Evolutionary conservation across 1,140 invertebrate species (phyloP), one percentile per base, ranked within the genome.

Genomic region (Drosophila ogumai): DNA sequence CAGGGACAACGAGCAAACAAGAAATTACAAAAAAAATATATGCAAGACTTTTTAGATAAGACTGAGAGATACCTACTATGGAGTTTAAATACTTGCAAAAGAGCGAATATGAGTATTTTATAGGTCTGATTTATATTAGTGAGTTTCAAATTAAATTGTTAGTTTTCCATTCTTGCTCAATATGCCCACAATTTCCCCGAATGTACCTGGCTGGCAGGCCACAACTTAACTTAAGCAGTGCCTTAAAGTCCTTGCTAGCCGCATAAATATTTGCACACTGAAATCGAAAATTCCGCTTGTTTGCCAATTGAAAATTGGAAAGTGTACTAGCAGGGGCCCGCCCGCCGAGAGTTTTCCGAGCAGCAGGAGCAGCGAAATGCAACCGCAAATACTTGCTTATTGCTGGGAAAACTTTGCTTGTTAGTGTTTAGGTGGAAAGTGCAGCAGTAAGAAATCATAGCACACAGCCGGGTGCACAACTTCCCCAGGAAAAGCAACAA

Each of bases 361-460:
- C 60, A 47, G 46, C 31, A 19, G 47, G 15, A 47, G 69, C 43
- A 46, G 56, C 67, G 73, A 81, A 77, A 65, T 67, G 74, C 75
- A 79, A 79, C 80, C 80, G 64, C 80, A 82, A 82, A 82, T 82
- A 79, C 80, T 82, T 82, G 80, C 75, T 82, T 82, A 79, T 69
- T 79, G 80, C 80, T 75, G 50, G 56, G 32, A 69, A 82, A 82
- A 82, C 58, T 82, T 82, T 82, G 80, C 80, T 79, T 82, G 80
- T 82, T 82, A 82, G 80, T 82, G 80, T 79, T 82, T 79, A 77
- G 68, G 58, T 78, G 41, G 63, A 49, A 67, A 69, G 69, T 79
- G 80, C 69, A 72, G 68, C 61, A 57, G 68, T 55, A 57, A 77
- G 74, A 82, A 79, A 82, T 82, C 80, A 82, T 82, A 82, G 74